Percentiles rank a stretch among this genome's conserved stretches.
Evolutionary conservation across 2,797 vertebrate genomes (phyloP).

Genomic region (Columba guinea): DNA sequence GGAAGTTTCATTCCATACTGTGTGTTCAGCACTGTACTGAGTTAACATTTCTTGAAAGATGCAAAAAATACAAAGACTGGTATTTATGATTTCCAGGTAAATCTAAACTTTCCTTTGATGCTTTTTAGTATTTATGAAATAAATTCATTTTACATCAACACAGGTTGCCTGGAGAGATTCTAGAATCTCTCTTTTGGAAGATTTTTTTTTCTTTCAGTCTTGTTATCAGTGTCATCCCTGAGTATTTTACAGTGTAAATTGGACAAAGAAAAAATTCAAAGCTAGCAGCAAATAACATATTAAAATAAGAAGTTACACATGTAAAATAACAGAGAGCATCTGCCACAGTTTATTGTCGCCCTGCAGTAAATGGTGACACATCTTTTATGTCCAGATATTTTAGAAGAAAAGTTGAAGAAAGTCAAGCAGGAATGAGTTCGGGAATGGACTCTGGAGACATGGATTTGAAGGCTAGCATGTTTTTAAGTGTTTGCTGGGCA

Average conservation of each 20-base stretch:
- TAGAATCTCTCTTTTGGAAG: not conserved
- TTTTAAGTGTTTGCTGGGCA: not conserved
- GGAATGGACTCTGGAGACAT: not conserved
- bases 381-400: not conserved
- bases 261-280: not conserved
- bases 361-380: too few relatives aligned
- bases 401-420: not conserved
- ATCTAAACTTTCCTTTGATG: not conserved
- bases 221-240: not conserved
- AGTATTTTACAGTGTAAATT: not conserved
- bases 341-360: too few relatives aligned
- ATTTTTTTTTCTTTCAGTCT: not conserved
- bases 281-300: not conserved
- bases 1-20: not conserved
- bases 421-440: not conserved
- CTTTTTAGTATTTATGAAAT: not conserved
- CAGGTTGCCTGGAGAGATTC: not conserved
- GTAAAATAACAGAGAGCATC: not conserved
- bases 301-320: not conserved
- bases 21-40: not conserved
- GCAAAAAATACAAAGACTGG: not conserved
- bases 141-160: not conserved
- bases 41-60: not conserved
- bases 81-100: not conserved
- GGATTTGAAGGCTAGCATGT: not conserved